Base-by-base conservation (phyloP, 2,888 invertebrate species). In the Eilema caniola region DNA sequence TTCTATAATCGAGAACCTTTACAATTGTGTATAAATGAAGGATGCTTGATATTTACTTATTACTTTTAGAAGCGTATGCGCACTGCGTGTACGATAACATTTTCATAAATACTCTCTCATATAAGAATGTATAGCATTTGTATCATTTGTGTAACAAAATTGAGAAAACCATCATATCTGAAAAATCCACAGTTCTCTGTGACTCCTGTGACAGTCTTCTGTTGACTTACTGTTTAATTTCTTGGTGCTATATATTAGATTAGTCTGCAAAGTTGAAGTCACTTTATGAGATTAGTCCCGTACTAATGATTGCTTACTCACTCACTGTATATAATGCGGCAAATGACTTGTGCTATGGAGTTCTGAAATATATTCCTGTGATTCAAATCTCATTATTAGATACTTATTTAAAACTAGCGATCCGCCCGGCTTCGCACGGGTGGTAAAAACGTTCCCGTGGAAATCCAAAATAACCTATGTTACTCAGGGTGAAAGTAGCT, bases 261-360 rank as follows among this genome's bases (percentile, higher is more conserved):
- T 53, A 53, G 53, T 53, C 53, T 53, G 53, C n/a, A 53, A 53
- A 53, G 53, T 53, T 47, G 47, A 47, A 47, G 47, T 47, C 20
- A 47, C 20, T 47, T 47, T 53, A 53, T n/a, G 20, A 53, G 47
- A 47, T 47, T 20, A 20, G n/a, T 10, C 53, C n/a, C 53, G 53
- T 53, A 53, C 53, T 53, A 53, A 53, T n/a, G 53, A 53, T n/a
- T 53, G 7, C n/a, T 53, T 20, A 53, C 53, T 53, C 53, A n/a
- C 53, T 53, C 20, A 62, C 20, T 53, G 8, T n/a, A 53, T 37
- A 20, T 37, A 37, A 20, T 0, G 47, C 47, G 47, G 47, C 16
- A 47, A 47, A 47, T 47, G 47, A 47, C 47, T 47, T 5, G 20
- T 20, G 20, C 47, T 20, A 1, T 47, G 47, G 20, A 5, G 20